Evolutionary conservation across 2,888 invertebrate species (phyloP), one percentile per base, ranked within the genome.

Genomic region (Torymus texanus): DNA sequence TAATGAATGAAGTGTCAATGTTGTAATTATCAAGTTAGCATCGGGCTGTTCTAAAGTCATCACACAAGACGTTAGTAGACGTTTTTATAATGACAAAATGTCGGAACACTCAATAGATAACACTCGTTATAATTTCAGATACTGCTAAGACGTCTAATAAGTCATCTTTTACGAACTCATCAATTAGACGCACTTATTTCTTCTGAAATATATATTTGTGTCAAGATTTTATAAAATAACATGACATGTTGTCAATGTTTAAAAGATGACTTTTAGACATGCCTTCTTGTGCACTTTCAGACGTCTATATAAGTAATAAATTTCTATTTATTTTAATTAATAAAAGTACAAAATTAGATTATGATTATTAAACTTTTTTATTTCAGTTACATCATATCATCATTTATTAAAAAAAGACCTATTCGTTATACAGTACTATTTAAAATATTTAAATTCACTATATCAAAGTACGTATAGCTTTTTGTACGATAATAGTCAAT

Each of bases 331-430:
- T 81, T 79, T 81, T 81, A 79, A 81, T 79, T 81, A 75, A 79
- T 79, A 79, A 79, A 79, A 81, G 81, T 81, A 81, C 81, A 81
- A 81, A 81, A 81, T 79, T 81, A 81, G 79, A 78, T 77, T 77
- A 78, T 77, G 68, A 79, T 74, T 72, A 72, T 75, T 12, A 75
- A 75, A 79, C 51, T 70, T 74, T 73, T 76, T 80, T 72, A 74
- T 77, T 80, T 80, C 74, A 80, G 61, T 66, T 76, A 50, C 68
- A 80, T 75, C 75, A 75, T 51, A 55, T 61, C 56, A 56, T 66
- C 56, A 56, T 66, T 75, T 74, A 65, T 62, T 12, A 74, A 78
- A 72, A 81, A 71, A 41, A 41, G 41, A 75, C 72, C 75, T 77
- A 75, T 72, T 81, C 53, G 78, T 81, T 70, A 78, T 67, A 58